phyloP scores from a whole-genome alignment of 2,113 vertebrate species.

The Rallus limicola region DNA sequence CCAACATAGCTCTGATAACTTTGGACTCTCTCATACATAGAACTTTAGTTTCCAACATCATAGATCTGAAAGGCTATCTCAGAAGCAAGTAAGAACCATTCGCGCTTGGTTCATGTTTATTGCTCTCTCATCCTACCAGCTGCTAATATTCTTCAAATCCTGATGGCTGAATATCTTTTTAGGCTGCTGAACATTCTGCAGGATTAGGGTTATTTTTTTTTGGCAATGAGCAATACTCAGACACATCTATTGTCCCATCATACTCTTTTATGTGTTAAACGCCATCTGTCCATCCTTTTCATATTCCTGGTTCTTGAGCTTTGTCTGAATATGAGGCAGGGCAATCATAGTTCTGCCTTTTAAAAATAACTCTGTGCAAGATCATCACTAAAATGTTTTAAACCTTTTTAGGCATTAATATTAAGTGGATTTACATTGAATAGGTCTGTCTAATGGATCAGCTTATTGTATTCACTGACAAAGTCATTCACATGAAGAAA shows the following conservation, averaged over 20 bases:
- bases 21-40: neutral
- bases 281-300: neutral
- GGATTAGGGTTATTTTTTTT: neutral
- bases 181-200: neutral
- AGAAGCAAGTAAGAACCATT: neutral
- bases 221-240: neutral
- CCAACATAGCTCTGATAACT: neutral
- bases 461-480: slow-evolving; percentile 16
- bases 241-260: neutral
- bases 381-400: neutral
- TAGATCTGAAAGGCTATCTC: neutral
- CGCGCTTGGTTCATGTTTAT: neutral
- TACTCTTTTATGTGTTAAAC: neutral
- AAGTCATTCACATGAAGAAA: neutral
- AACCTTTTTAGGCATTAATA: slow-evolving; percentile 13
- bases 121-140: neutral
- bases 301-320: neutral
- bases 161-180: neutral
- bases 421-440: slow-evolving; percentile 54
- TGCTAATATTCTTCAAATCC: neutral
- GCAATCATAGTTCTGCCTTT: neutral
- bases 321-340: neutral
- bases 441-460: slow-evolving; percentile 23
- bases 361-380: neutral
- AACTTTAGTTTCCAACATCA: neutral